Conservation (phyloP, 2,888 invertebrate genomes). For the Mellilla xanthometata region DNA sequence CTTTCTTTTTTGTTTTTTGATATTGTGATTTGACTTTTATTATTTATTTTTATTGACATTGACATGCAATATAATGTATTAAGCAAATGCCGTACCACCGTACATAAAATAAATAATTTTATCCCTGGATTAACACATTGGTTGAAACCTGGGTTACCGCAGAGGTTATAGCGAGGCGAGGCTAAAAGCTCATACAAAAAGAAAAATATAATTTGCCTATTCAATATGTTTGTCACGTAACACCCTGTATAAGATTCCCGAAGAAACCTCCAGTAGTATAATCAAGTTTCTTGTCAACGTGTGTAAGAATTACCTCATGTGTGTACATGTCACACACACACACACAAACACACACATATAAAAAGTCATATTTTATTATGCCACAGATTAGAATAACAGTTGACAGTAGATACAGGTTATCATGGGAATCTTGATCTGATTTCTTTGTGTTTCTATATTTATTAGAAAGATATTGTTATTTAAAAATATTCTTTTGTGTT, state of each 20-base stretch:
- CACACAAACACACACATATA: constrained; percentile 5
- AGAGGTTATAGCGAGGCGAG: no score
- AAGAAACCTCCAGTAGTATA: constrained; percentile 27
- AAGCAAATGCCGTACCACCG: no score
- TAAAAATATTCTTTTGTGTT: constrained; percentile 12
- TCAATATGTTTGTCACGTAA: not conserved
- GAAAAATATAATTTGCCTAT: no score
- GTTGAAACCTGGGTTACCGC: no score
- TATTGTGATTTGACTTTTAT: no score
- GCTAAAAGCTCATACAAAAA: no score
- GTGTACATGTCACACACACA: constrained; percentile 3
- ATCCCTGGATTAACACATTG: no score
- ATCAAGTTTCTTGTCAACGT: constrained; percentile 37
- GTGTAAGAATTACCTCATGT: constrained; percentile 2
- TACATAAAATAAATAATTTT: no score
- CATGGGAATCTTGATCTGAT: constrained; percentile 18
- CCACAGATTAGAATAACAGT: no score
- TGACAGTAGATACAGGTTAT: constrained; percentile 5
- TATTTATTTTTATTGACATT: no score
- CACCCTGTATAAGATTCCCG: constrained; percentile 30
- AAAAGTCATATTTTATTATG: constrained; percentile 6
- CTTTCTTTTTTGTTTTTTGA: no score
- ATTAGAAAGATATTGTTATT: constrained; percentile 17
- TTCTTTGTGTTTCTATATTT: constrained; percentile 19
- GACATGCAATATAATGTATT: no score